Base-by-base conservation (phyloP, 1,140 invertebrate species). In the Drosophila sulfurigaster region DNA sequence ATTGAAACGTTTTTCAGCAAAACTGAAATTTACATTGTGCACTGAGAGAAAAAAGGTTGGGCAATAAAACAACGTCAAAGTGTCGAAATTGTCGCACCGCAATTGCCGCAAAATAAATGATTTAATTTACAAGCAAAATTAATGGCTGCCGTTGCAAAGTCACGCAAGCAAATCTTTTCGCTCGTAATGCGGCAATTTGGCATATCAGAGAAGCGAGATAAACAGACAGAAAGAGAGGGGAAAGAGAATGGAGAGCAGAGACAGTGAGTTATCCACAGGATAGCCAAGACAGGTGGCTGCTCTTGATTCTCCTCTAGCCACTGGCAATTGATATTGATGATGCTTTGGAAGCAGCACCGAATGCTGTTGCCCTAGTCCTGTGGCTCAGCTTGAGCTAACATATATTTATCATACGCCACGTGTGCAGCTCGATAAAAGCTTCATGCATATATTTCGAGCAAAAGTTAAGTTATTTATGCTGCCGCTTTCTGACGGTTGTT, bases 301-400 rank as follows among this genome's bases (percentile, higher is more conserved):
- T 25, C 41, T 43, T 7, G 11, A n/a, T n/a, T n/a, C 41, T 43
- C 41, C 41, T 13, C 41, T 46, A 45, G 58, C 46, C 15, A 48
- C 52, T 48, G 52, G 67, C 79, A 87, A 89, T 88, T 88, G 83
- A 89, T 88, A 88, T 88, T 88, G 83, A 88, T 88, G 83, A 71
- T 73, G 63, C 59, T 75, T 48, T 43, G 62, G 6, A 13, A 20
- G 16, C 35, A 10, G 25, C 49, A 16, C n/a, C 32, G 54, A 25
- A 73, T 58, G 30, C 60, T 62, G 30, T 67, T 62, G 64, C 25
- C 66, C 69, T 82, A 74, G 66, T 60, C 46, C 51, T 56, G 35
- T 25, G 8, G 25, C 30, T 25, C 10, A 5, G 10, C n/a, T 5
- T 32, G 28, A 41, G 45, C 25, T 25, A 16, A 7, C 46, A 11